Percentiles rank a stretch among this genome's conserved stretches.
Conservation (phyloP, 2,797 vertebrate species). For the Schizopygopsis pylzovi region DNA sequence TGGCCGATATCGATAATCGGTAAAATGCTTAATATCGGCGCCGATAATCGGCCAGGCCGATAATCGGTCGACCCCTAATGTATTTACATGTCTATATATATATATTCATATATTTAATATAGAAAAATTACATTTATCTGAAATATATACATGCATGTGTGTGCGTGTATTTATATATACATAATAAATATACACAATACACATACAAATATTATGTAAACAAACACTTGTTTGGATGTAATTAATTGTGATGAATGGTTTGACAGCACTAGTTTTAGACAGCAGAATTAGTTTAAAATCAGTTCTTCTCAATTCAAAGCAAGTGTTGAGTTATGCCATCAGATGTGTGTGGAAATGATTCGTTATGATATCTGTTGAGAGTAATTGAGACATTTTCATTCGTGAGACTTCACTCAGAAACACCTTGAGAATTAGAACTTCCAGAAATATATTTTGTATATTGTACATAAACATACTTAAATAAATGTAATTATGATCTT, state of each 20-base stretch:
- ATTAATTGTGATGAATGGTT: background rate
- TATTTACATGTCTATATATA: no score
- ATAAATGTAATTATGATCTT: slow-evolving; percentile 64
- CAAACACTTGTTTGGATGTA: background rate
- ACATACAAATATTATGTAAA: background rate
- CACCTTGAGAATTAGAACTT: slow-evolving; percentile 65
- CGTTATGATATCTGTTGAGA: slow-evolving; percentile 23
- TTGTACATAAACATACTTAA: slow-evolving; percentile 73
- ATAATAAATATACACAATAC: no score
- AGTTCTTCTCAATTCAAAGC: slow-evolving; percentile 33
- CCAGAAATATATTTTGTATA: slow-evolving; percentile 72
- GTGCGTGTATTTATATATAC: background rate
- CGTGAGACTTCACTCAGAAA: slow-evolving; percentile 57
- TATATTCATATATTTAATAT: no score
- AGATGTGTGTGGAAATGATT: slow-evolving; percentile 36
- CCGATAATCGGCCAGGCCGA: no score
- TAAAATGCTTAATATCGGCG: no score
- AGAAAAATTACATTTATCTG: no score
- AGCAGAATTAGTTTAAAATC: slow-evolving; percentile 1
- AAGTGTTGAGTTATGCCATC: background rate
- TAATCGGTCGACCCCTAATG: no score
- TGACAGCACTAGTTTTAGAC: background rate
- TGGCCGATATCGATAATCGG: no score
- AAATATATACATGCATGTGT: no score
- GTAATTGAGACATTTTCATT: slow-evolving; percentile 24